phyloP scores from a whole-genome alignment of 2,113 vertebrate genomes.

The Noctilio leporinus region DNA sequence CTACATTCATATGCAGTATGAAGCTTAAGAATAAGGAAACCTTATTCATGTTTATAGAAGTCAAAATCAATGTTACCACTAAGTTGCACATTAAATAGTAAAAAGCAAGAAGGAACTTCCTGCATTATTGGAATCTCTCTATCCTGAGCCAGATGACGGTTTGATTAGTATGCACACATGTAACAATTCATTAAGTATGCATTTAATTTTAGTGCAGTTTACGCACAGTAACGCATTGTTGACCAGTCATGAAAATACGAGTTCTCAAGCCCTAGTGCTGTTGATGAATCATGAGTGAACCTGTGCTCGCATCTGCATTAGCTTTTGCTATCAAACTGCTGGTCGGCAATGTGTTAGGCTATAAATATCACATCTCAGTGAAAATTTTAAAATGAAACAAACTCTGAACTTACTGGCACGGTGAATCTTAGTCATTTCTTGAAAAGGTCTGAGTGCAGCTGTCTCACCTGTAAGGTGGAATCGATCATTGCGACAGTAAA shows the following conservation, averaged over 20 bases:
- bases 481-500: not conserved
- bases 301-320: too few species aligned
- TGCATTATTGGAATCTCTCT: not conserved
- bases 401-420: not conserved
- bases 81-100: not conserved
- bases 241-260: too few species aligned
- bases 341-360: too few species aligned
- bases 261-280: too few species aligned
- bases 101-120: not conserved
- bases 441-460: not conserved
- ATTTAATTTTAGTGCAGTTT: not conserved
- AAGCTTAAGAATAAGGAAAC: not conserved
- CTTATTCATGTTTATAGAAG: not conserved
- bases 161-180: not conserved
- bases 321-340: too few species aligned
- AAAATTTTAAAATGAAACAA: not conserved
- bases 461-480: not conserved
- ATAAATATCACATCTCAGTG: not conserved
- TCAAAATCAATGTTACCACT: not conserved
- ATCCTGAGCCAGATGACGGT: not conserved
- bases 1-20: not conserved
- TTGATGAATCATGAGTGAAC: too few species aligned
- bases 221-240: too few species aligned
- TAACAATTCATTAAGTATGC: not conserved
- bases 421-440: not conserved